These are phyloP conservation scores for Aphelenchoides fujianensis DNA, from an alignment of 1,140 invertebrate genomes.

Conservation along the genomic window DNA sequence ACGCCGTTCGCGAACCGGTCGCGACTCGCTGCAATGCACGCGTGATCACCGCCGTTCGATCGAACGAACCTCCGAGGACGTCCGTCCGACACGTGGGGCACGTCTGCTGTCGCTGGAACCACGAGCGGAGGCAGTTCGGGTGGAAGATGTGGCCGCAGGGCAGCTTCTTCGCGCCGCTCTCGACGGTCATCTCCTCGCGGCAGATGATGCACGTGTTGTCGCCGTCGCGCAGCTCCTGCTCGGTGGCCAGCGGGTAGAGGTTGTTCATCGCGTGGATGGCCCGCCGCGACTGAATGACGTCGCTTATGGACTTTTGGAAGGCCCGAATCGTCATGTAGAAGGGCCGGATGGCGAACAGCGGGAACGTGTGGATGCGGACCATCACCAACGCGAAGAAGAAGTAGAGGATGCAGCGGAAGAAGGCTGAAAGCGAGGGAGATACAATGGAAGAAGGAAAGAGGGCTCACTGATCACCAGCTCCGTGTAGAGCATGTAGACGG, in stretches of 20 bases:
- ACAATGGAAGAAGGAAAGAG: conserved; percentile 7
- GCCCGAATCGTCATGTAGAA: conserved; percentile 97
- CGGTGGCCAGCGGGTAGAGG: conserved; percentile 82
- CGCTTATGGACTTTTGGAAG: conserved; percentile 95
- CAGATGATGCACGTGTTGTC: conserved; percentile 99
- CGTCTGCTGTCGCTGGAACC: conserved; percentile 99
- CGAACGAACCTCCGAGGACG: conserved; percentile 76
- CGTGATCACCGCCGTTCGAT: too few relatives aligned
- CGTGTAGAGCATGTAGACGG: conserved; percentile 90
- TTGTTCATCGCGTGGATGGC: conserved; percentile 68
- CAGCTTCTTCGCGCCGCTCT: conserved; percentile 82
- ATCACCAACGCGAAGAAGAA: conserved; percentile 90
- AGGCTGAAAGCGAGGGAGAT: conserved; percentile 64
- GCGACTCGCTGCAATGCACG: background rate
- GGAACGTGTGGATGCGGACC: conserved; percentile 93
- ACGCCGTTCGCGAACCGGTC: background rate
- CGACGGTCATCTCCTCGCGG: conserved; percentile 77
- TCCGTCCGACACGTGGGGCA: conserved; percentile 97
- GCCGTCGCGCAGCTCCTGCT: conserved; percentile 72
- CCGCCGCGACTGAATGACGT: conserved; percentile 89
- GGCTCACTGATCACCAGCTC: conserved; percentile 87
- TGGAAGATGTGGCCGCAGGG: conserved; percentile 99
- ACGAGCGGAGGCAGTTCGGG: conserved; percentile 90
- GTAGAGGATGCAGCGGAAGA: conserved; percentile 83
- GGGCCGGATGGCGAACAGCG: conserved; percentile 93